Base-by-base conservation (phyloP, 2,797 vertebrate species). In the Propithecus deckenii region DNA sequence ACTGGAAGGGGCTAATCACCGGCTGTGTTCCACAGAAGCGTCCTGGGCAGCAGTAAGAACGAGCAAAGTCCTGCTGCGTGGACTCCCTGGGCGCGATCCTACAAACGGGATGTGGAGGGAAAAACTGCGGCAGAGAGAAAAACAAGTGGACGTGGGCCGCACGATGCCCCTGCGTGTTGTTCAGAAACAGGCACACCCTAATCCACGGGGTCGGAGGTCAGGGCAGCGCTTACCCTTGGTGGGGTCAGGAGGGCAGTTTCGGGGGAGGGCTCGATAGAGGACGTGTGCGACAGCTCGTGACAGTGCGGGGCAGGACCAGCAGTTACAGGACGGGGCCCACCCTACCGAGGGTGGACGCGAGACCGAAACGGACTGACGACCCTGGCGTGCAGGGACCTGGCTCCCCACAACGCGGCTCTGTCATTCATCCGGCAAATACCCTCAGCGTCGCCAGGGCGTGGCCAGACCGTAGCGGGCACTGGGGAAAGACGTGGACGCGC, bases 1-100 rank as follows among this genome's bases (percentile, higher is more conserved):
- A 28, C 2, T 5, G 18, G 4, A 3, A 1, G 1, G 23, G n/a
- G 30, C 9, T 67, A 4, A 1, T 1, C 0, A 0, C 7, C 0
- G 3, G 55, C 38, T n/a, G 20, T 22, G 14, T 59, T 32, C 38
- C 7, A 15, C 50, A 28, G 4, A 1, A 9, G 12, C 25, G 9
- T 25, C 12, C 12, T 1, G 15, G 13, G 50, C 7, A 30, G 43
- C 41, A n/a, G 2, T 5, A 25, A 38, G 76, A 50, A 20, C 0
- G 72, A 32, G 10, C 43, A 20, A 5, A 5, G 23, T 32, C 17
- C 11, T 11, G 46, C 46, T 6, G 1, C 8, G 2, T 15, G 76
- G n/a, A 38, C 22, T 13, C 1, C 2, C 5, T 1, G 2, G 48
- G 22, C 5, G 0, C 0, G 5, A 20, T 38, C 72, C 41, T 6